These are phyloP conservation scores for Leptura quadrifasciata DNA, from an alignment of 2,888 invertebrate genomes.

Conservation along the genomic window DNA sequence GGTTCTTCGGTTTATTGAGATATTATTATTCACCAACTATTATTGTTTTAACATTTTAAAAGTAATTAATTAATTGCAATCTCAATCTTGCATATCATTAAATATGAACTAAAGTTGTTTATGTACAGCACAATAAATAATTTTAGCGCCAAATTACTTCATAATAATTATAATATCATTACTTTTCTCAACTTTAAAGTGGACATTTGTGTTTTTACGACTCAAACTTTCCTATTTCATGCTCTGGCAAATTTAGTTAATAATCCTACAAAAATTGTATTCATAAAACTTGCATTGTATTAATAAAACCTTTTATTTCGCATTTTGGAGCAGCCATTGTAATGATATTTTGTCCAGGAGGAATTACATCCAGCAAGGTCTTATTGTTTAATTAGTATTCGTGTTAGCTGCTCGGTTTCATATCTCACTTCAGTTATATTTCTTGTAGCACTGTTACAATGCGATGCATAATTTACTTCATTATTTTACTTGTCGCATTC, in stretches of 20 bases:
- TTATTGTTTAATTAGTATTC: slow-evolving; percentile 30
- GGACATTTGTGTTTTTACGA: neutral
- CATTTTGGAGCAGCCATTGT: neutral
- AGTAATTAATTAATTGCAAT: no score
- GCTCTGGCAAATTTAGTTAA: slow-evolving; percentile 14
- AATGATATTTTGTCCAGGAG: slow-evolving; percentile 14
- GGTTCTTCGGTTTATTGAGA: no score
- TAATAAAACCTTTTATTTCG: slow-evolving; percentile 10
- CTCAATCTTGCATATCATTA: no score
- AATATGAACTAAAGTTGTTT: neutral
- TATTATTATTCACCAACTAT: no score
- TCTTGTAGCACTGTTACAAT: slow-evolving; percentile 22
- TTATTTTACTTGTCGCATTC: slow-evolving; percentile 28
- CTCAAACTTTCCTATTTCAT: neutral
- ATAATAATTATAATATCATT: neutral
- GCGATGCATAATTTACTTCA: slow-evolving; percentile 25
- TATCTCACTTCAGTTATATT: slow-evolving; percentile 25
- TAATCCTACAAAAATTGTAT: neutral
- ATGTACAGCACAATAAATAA: neutral
- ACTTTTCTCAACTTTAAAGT: neutral
- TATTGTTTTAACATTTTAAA: no score
- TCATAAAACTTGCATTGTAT: slow-evolving; percentile 4
- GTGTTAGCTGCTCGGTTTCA: slow-evolving; percentile 9
- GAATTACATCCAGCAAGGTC: slow-evolving; percentile 14
- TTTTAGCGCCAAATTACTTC: neutral